These are phyloP conservation scores for Fukomys damarensis DNA, from an alignment of 2,113 vertebrate genomes.

Conservation along the genomic window DNA sequence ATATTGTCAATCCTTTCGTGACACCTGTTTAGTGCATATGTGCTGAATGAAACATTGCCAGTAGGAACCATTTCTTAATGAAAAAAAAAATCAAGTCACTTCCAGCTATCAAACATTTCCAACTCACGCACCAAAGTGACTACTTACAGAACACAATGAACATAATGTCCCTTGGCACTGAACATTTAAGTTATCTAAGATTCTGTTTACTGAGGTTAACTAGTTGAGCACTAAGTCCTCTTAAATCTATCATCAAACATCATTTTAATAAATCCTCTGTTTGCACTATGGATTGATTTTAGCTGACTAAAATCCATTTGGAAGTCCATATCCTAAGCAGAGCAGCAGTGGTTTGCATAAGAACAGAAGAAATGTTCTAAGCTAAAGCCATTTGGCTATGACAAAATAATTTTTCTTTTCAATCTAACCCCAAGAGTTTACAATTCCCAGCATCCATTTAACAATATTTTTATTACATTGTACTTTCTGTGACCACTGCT, in stretches of 20 bases:
- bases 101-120: neutral
- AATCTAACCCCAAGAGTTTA: neutral
- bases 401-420: constrained; percentile 42
- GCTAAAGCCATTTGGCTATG: neutral
- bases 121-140: neutral
- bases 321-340: neutral
- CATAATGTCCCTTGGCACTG: neutral
- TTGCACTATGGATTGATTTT: constrained; percentile 54
- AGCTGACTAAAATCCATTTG: constrained; percentile 45
- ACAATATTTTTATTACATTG: neutral
- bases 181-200: neutral
- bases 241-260: constrained; percentile 50
- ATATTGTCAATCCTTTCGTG: neutral
- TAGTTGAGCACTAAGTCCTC: neutral
- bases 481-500: neutral
- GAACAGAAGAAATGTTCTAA: constrained; percentile 27
- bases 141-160: neutral
- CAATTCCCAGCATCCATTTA: constrained; percentile 2
- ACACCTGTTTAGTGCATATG: neutral
- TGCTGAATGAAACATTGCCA: neutral
- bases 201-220: constrained; percentile 26
- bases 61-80: neutral
- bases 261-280: constrained; percentile 39
- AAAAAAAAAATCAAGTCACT: neutral
- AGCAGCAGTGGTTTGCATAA: neutral